phyloP scores from a whole-genome alignment of 35 echinoderm and acorn worm genomes.

The Eucidaris tribuloides region DNA sequence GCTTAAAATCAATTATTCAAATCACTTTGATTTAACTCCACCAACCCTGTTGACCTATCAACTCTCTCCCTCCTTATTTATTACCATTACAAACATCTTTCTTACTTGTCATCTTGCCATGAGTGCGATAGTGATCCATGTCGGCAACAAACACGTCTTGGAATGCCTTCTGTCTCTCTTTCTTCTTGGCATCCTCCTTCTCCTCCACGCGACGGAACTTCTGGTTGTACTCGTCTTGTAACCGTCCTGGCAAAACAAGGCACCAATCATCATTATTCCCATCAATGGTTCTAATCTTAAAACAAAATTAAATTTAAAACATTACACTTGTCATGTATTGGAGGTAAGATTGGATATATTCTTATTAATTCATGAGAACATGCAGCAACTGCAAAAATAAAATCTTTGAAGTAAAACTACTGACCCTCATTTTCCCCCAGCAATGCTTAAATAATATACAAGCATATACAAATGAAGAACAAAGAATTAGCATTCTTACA shows the following conservation, averaged over 20 bases:
- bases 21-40: neutral
- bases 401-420: neutral
- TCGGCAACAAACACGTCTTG: constrained; percentile 68
- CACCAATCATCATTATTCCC: neutral
- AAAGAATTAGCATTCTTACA: too few species aligned
- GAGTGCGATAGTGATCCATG: constrained; percentile 47
- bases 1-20: too few species aligned
- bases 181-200: constrained; percentile 44
- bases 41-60: neutral
- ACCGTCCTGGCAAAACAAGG: neutral
- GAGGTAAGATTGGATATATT: neutral
- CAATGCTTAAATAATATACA: too few species aligned
- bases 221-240: constrained; percentile 64
- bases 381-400: neutral
- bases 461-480: too few species aligned
- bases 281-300: neutral
- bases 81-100: neutral
- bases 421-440: neutral
- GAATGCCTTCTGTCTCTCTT: constrained; percentile 72
- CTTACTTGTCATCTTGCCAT: constrained; percentile 63
- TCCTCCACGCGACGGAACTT: constrained; percentile 39
- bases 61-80: too few species aligned
- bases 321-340: neutral
- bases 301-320: too few species aligned
- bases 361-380: neutral